Evolutionary conservation across 2,113 vertebrate genomes (phyloP).

Genomic region (Chroicocephalus ridibundus): DNA sequence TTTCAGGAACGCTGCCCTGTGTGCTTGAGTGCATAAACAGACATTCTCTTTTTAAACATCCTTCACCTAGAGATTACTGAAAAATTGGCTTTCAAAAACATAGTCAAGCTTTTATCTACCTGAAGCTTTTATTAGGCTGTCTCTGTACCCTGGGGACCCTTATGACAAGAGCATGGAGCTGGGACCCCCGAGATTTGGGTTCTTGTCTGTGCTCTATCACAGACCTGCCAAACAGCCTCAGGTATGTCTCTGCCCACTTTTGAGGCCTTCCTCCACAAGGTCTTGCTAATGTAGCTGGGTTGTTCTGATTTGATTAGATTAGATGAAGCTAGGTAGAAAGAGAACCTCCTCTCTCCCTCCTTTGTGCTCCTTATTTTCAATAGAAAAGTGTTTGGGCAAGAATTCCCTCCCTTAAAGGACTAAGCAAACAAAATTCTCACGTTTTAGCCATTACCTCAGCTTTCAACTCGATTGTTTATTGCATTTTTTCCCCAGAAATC

Average conservation of each 20-base stretch:
- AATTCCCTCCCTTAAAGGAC: not conserved
- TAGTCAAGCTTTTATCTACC: not conserved
- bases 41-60: fast-evolving
- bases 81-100: not conserved
- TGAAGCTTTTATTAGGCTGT: not conserved
- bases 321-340: not conserved
- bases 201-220: not conserved
- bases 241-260: not conserved
- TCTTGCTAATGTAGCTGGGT: not conserved
- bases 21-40: not conserved
- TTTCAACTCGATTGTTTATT: not conserved
- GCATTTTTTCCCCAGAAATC: not conserved
- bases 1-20: not conserved
- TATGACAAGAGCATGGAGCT: not conserved
- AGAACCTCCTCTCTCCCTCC: not conserved
- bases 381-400: not conserved
- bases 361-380: not conserved
- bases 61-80: not conserved
- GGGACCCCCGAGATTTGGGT: not conserved
- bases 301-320: not conserved
- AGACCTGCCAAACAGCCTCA: not conserved
- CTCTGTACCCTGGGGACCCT: too few species aligned
- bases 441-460: not conserved
- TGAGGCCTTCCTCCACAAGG: not conserved
- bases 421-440: not conserved